Base-by-base conservation (phyloP, 2,113 vertebrate genomes). In the Emydocephalus ijimae region DNA sequence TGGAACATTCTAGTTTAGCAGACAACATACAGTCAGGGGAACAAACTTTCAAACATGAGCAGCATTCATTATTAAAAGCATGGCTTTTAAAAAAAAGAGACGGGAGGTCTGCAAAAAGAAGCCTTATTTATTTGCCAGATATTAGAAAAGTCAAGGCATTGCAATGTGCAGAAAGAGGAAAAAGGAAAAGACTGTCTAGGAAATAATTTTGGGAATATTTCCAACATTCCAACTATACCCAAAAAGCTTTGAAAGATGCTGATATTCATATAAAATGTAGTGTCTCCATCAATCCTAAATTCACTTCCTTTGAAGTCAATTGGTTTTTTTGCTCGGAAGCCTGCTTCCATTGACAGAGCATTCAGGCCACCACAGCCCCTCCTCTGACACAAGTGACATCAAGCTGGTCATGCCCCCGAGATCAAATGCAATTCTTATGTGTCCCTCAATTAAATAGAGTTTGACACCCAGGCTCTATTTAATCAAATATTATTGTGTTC, bases 171-270 rank as follows among this genome's bases (percentile, higher is more conserved):
- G 34, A 48, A 0, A 0, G 24, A 5, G 48, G 7, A 24, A 50
- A 23, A 29, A 74, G 4, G 29, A 29, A 23, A 20, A 86, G 50
- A 85, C 12, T 34, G 50, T 7, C 64, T 29, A 29, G 48, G 34
- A 21, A 86, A 90, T 34, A 50, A 4, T 81, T 91, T 50, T 90
- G 1, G 57, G 64, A 91, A 14, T 0, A 64, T 54, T 43, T 0
- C 4, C 34, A 61, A 21, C 39, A 20, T 85, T 0, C 11, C 74
- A 50, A 92, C 57, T 26, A 1, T 87, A 88, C 89, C 0, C 2
- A 18, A 91, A 92, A 0, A 93, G 48, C 0, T 0, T 0, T 0
- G 43, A 0, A 85, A 18, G 34, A 85, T 0, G 64, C 0, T 7
- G 0, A 0, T 0, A 1, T 5, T 87, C 34, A 52, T 24, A 55